phyloP scores from a whole-genome alignment of 2,113 vertebrate genomes.

The Axis porcinus region DNA sequence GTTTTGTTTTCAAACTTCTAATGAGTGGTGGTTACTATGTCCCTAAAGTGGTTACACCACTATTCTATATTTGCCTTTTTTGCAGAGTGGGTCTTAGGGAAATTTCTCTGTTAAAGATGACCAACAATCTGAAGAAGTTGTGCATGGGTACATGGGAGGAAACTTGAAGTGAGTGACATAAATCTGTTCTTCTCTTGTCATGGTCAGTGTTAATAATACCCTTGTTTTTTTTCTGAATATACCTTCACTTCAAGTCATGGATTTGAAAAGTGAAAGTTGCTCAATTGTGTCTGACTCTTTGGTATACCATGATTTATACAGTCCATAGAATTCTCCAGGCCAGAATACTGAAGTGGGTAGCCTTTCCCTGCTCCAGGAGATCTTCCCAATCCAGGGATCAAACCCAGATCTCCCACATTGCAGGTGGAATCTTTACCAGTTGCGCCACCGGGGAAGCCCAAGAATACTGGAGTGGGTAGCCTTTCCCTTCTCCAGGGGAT shows the following conservation, averaged over 20 bases:
- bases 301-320: not conserved
- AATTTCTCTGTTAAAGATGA: not conserved
- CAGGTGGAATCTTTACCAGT: not conserved
- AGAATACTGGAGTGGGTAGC: not conserved
- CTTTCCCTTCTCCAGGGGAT: not conserved
- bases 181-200: not conserved
- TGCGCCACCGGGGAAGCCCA: not conserved
- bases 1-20: not conserved
- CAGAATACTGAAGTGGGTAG: not conserved
- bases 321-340: not conserved
- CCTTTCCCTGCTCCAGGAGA: not conserved
- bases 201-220: not conserved
- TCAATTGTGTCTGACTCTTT: not conserved
- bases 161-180: not conserved
- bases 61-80: not conserved
- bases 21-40: not conserved
- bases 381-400: not conserved
- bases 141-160: accelerated
- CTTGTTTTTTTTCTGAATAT: not conserved
- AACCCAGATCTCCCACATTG: not conserved
- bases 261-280: not conserved
- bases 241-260: not conserved
- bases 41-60: not conserved
- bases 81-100: not conserved
- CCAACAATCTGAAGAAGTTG: not conserved